A percentile compares a stretch with the other conserved stretches of the same genome.
phyloP scores from a whole-genome alignment of 2,113 vertebrate genomes.

The Epinephelus moara region DNA sequence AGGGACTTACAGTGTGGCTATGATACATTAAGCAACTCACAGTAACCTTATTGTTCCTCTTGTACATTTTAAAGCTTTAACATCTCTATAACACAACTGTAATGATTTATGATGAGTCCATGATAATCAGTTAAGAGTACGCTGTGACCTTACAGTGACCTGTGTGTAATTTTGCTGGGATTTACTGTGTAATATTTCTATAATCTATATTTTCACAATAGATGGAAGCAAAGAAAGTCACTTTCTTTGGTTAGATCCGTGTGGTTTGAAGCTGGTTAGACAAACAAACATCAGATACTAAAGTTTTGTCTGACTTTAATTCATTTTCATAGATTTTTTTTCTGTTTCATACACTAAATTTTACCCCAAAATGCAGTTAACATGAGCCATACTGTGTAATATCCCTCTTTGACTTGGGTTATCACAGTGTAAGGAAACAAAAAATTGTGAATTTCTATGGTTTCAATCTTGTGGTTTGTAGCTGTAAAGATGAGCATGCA shows the following conservation, averaged over 20 bases:
- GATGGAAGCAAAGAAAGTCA: background rate
- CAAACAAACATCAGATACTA: accelerated
- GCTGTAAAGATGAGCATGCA: background rate
- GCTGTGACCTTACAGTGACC: background rate
- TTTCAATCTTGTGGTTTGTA: background rate
- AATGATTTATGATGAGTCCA: too few relatives aligned
- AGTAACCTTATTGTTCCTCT: background rate
- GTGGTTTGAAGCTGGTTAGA: background rate
- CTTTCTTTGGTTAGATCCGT: background rate
- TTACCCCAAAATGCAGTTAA: background rate
- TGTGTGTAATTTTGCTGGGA: too few relatives aligned
- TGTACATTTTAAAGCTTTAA: background rate
- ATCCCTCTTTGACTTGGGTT: background rate
- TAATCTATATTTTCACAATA: background rate
- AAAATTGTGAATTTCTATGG: accelerated
- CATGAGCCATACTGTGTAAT: background rate
- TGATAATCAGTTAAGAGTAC: too few relatives aligned
- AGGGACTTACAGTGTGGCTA: too few relatives aligned
- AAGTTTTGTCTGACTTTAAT: background rate
- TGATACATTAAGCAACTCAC: too few relatives aligned
- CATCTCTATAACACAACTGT: background rate
- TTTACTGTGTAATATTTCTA: background rate
- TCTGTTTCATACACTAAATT: background rate
- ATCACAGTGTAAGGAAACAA: background rate
- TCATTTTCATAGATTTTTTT: background rate